phyloP scores from a whole-genome alignment of 2,113 vertebrate genomes.

The Gnathonemus echidnorhynchus region DNA sequence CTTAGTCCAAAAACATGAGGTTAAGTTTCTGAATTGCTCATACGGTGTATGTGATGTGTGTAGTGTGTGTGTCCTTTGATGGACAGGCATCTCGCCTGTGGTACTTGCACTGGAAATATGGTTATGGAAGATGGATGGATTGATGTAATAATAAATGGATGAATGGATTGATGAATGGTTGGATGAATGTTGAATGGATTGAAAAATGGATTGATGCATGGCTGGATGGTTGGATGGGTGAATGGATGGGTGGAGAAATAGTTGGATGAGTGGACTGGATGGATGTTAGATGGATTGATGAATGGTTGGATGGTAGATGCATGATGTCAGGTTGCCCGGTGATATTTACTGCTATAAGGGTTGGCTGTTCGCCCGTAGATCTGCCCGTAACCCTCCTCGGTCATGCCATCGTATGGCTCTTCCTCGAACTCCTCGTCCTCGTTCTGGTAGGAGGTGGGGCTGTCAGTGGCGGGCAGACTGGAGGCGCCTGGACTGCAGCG shows the following conservation, averaged over 20 bases:
- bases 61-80: not conserved
- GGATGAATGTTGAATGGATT: not conserved
- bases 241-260: not conserved
- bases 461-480: conserved; percentile 93
- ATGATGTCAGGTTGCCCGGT: not conserved
- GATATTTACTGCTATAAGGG: conserved; percentile 77
- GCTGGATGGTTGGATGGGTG: not conserved
- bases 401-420: conserved; percentile 84
- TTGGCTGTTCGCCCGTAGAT: conserved; percentile 79
- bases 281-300: not conserved
- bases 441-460: conserved; percentile 94
- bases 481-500: conserved; percentile 82
- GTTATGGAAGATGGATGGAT: not conserved
- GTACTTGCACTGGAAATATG: not conserved
- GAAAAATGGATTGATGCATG: not conserved
- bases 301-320: not conserved
- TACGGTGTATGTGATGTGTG: not conserved
- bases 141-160: not conserved
- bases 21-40: not conserved
- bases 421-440: conserved; percentile 95
- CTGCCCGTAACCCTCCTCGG: conserved; percentile 83
- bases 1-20: not conserved
- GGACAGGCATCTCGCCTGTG: not conserved
- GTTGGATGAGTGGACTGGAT: not conserved
- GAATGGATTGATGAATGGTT: not conserved